Evolutionary conservation across 2,888 invertebrate species (phyloP).

Genomic region (Leptopilina syphax): DNA sequence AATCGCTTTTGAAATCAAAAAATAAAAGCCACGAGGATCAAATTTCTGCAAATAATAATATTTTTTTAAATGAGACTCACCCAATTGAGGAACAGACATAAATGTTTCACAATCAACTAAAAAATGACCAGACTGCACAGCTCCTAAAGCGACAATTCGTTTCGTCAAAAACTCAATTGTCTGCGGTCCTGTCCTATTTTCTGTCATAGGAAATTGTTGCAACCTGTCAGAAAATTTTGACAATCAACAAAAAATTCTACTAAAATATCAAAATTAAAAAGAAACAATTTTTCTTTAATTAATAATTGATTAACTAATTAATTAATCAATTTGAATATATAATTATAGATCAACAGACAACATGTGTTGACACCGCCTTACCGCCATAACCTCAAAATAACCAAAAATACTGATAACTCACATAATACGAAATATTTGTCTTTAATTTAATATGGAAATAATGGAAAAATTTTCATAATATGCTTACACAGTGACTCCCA

Average conservation of each 20-base stretch:
- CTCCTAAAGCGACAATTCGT: slow-evolving; percentile 90
- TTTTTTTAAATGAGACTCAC: slow-evolving; percentile 71
- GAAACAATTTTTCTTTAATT: neutral
- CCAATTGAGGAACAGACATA: slow-evolving; percentile 86
- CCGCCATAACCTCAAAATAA: slow-evolving; percentile 24
- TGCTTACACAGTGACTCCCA: slow-evolving; percentile 37
- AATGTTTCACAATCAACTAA: slow-evolving; percentile 97
- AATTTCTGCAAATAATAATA: slow-evolving; percentile 35
- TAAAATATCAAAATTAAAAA: no score
- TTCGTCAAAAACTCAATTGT: slow-evolving; percentile 92
- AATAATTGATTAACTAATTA: neutral
- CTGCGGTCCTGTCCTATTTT: slow-evolving; percentile 93
- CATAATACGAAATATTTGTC: neutral
- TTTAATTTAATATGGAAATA: neutral
- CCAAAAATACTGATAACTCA: neutral
- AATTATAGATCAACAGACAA: neutral
- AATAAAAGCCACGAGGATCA: no score
- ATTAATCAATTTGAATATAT: neutral
- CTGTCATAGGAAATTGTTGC: slow-evolving; percentile 91
- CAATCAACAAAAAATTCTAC: slow-evolving; percentile 4
- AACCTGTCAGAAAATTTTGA: slow-evolving; percentile 78
- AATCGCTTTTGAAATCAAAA: neutral
- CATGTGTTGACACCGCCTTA: slow-evolving; percentile 9
- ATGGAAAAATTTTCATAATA: neutral
- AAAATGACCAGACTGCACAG: slow-evolving; percentile 92